Percentiles rank a stretch among this genome's conserved stretches.
phyloP scores from a whole-genome alignment of 2,888 invertebrate genomes.

The Timandra comae region DNA sequence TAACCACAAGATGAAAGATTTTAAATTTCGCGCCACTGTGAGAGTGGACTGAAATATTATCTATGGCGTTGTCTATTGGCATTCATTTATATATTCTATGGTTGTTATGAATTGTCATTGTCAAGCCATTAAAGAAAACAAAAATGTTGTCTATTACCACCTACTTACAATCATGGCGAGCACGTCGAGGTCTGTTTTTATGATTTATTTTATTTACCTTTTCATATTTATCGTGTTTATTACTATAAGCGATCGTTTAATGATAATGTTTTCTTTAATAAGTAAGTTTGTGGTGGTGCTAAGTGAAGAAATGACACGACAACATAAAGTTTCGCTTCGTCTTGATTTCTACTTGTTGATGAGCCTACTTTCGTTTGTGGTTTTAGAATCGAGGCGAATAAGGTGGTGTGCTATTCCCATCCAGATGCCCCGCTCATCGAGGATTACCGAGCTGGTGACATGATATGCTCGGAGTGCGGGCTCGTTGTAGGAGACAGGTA shows the following conservation, averaged over 20 bases:
- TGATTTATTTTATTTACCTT: slow-evolving; percentile 51
- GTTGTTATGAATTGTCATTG: slow-evolving; percentile 15
- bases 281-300: slow-evolving; percentile 39
- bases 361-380: slow-evolving; percentile 55
- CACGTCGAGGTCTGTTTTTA: slow-evolving; percentile 79
- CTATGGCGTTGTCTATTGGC: no score
- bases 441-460: slow-evolving; percentile 98
- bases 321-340: slow-evolving; percentile 29
- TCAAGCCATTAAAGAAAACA: slow-evolving; percentile 9
- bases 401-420: slow-evolving; percentile 93
- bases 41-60: no score
- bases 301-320: slow-evolving; percentile 23
- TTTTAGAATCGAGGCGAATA: slow-evolving; percentile 83
- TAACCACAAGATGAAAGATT: no score
- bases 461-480: slow-evolving; percentile 99
- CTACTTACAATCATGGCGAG: slow-evolving; percentile 78
- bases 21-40: no score
- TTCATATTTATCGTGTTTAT: slow-evolving; percentile 32
- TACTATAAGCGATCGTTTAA: slow-evolving; percentile 33
- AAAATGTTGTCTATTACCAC: slow-evolving; percentile 33
- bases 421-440: slow-evolving; percentile 97
- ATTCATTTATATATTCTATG: no score
- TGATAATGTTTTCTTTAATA: slow-evolving; percentile 31
- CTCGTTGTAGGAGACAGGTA: slow-evolving; percentile 98
- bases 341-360: slow-evolving; percentile 55